phyloP scores from a whole-genome alignment of 2,888 invertebrate species.

The Smittia sp. region DNA sequence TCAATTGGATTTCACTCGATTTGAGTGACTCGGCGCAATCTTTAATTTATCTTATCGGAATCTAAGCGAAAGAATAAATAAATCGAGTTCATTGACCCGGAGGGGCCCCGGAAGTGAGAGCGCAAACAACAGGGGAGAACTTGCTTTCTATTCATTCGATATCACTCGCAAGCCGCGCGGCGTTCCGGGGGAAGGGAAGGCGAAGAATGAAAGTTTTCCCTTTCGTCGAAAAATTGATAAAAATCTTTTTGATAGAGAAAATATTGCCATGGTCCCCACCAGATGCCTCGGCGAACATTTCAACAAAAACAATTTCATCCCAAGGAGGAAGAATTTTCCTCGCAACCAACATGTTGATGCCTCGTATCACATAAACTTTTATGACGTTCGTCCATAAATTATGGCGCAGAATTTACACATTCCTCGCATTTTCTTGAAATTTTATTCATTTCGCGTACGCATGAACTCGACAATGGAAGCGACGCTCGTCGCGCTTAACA shows the following conservation, averaged over 20 bases:
- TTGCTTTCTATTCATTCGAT: too few species aligned
- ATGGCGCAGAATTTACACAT: conserved; percentile 9
- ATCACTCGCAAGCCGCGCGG: too few species aligned
- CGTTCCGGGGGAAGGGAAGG: too few species aligned
- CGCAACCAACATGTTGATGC: conserved; percentile 19
- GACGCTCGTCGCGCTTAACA: neutral
- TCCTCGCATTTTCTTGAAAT: conserved; percentile 13
- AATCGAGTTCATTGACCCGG: conserved; percentile 16
- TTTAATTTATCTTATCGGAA: neutral
- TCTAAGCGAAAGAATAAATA: conserved; percentile 19
- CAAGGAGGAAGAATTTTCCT: neutral
- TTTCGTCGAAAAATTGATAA: neutral
- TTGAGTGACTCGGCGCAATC: conserved; percentile 11
- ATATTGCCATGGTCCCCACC: neutral
- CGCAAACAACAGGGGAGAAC: conserved; percentile 9
- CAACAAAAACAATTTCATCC: conserved; percentile 14
- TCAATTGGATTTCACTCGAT: neutral
- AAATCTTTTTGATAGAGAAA: conserved; percentile 25
- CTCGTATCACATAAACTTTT: conserved; percentile 13
- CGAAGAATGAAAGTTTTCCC: neutral
- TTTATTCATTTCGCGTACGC: conserved; percentile 22
- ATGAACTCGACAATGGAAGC: too few species aligned
- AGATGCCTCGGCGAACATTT: neutral
- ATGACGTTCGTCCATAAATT: conserved; percentile 8
- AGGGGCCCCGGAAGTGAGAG: neutral